Percentiles rank a stretch among this genome's conserved stretches.
Conservation (phyloP, 1,140 invertebrate species). For the Aphelenchoides besseyi region DNA sequence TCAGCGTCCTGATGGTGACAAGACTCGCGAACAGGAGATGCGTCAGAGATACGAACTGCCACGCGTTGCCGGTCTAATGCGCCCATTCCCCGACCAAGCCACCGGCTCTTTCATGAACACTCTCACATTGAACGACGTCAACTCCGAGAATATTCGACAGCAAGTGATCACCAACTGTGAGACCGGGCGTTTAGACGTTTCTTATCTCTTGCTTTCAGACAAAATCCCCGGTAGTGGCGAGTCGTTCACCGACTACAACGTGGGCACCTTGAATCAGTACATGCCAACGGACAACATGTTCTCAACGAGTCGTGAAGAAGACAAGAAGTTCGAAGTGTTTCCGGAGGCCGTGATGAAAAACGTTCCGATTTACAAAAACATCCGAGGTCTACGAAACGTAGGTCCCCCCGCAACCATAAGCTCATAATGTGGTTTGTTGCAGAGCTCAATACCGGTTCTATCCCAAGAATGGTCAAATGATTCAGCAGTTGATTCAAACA, state of each 20-base stretch:
- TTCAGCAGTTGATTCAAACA: constrained; percentile 43
- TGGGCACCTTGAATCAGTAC: constrained; percentile 45
- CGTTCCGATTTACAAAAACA: constrained; percentile 59
- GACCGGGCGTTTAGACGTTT: constrained; percentile 22
- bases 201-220: constrained; percentile 29
- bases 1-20: constrained; percentile 54
- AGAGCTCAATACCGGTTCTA: constrained; percentile 46
- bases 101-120: constrained; percentile 48
- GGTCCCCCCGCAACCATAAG: constrained; percentile 24
- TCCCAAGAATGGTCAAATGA: constrained; percentile 35
- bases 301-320: constrained; percentile 58
- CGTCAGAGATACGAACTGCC: constrained; percentile 47
- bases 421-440: constrained; percentile 37
- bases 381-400: constrained; percentile 49
- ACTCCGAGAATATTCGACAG: constrained; percentile 47
- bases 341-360: constrained; percentile 53
- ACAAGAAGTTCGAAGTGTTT: constrained; percentile 62
- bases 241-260: constrained; percentile 46
- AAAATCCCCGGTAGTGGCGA: constrained; percentile 47
- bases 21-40: constrained; percentile 49
- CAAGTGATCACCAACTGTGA: constrained; percentile 50
- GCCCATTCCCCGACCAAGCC: constrained; percentile 48
- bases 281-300: constrained; percentile 59
- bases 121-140: constrained; percentile 51
- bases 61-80: constrained; percentile 44